Percentiles rank a stretch among this genome's conserved stretches.
phyloP scores from a whole-genome alignment of 2,888 invertebrate genomes.

The Germaria angustata region DNA sequence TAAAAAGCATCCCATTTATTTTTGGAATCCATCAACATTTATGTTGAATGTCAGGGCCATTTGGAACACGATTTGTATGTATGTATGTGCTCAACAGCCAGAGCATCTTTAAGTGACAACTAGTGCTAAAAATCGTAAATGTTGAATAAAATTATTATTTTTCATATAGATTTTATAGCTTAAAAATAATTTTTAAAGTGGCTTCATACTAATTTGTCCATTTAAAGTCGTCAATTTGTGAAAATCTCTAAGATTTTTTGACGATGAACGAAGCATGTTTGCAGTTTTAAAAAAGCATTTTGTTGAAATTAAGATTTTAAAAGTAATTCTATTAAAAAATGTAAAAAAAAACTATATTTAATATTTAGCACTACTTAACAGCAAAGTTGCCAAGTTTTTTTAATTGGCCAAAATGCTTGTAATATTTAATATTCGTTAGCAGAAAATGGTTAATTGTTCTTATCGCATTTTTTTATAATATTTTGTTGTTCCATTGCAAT shows the following conservation, averaged over 20 bases:
- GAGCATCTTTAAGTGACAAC: not conserved
- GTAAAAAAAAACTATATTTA: too few relatives aligned
- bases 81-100: not conserved
- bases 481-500: too few relatives aligned
- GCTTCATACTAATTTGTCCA: slow-evolving; percentile 45
- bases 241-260: not conserved
- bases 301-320: too few relatives aligned
- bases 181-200: not conserved
- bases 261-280: not conserved
- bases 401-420: too few relatives aligned
- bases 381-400: too few relatives aligned
- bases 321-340: too few relatives aligned
- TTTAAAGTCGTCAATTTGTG: slow-evolving; percentile 37
- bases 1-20: slow-evolving; percentile 30
- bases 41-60: slow-evolving; percentile 69
- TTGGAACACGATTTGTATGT: slow-evolving; percentile 44
- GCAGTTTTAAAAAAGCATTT: not conserved
- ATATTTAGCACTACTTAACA: too few relatives aligned
- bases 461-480: too few relatives aligned
- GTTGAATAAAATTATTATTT: not conserved
- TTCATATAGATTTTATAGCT: slow-evolving; percentile 1
- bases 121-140: slow-evolving; percentile 22
- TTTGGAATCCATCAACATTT: slow-evolving; percentile 40
- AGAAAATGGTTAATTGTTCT: too few relatives aligned
- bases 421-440: too few relatives aligned